phyloP scores from a whole-genome alignment of 2,113 vertebrate genomes.

The Tamias sibiricus region DNA sequence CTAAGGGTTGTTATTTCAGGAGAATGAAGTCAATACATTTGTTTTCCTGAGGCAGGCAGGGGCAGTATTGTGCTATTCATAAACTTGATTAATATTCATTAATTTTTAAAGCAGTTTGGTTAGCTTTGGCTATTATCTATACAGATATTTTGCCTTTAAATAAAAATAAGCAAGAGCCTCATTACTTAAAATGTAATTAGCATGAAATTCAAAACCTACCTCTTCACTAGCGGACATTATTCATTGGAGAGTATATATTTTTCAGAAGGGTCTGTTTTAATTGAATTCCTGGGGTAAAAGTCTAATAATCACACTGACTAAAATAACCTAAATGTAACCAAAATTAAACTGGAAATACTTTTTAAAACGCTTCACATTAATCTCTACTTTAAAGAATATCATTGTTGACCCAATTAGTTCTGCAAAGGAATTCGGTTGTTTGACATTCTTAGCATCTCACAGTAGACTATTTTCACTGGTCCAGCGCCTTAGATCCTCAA shows the following conservation, averaged over 20 bases:
- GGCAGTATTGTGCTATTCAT: constrained; percentile 68
- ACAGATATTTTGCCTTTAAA: constrained; percentile 75
- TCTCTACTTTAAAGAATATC: constrained; percentile 51
- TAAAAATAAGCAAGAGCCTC: constrained; percentile 72
- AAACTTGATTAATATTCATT: constrained; percentile 76
- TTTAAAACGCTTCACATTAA: constrained; percentile 49
- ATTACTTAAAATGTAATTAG: constrained; percentile 75
- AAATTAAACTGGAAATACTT: constrained; percentile 69
- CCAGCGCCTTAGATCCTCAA: constrained; percentile 37
- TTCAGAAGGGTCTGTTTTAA: constrained; percentile 66
- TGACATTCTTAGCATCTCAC: constrained; percentile 60
- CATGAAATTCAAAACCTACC: constrained; percentile 52
- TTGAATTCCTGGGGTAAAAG: constrained; percentile 69
- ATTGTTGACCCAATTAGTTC: constrained; percentile 69
- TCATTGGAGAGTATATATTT: constrained; percentile 36
- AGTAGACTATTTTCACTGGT: neutral
- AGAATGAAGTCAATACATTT: constrained; percentile 76
- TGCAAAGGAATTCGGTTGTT: constrained; percentile 54
- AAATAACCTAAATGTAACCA: constrained; percentile 71
- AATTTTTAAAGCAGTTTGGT: constrained; percentile 73
- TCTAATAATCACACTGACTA: constrained; percentile 65
- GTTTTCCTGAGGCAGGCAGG: constrained; percentile 63
- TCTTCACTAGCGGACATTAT: constrained; percentile 61
- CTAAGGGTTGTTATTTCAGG: constrained; percentile 71
- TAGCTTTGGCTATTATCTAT: constrained; percentile 65